Evolutionary conservation across 2,797 vertebrate genomes (phyloP).

Genomic region (Lepus oiostolus): DNA sequence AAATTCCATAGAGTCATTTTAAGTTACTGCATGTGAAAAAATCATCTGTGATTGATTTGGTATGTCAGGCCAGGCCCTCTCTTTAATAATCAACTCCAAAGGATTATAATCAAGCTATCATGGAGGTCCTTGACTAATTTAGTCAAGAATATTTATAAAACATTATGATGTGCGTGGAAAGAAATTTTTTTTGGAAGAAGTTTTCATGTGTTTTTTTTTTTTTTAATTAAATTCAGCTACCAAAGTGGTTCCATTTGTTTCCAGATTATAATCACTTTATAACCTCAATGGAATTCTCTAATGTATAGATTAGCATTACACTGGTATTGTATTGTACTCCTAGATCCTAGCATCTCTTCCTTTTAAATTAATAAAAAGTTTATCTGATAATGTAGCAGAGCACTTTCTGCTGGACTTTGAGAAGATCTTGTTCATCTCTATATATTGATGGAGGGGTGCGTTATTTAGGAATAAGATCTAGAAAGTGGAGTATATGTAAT

Average conservation of each 20-base stretch:
- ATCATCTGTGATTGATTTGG: not conserved
- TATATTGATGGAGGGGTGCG: not conserved
- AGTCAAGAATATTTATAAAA: constrained; percentile 22
- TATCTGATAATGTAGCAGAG: not conserved
- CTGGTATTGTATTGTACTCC: not conserved
- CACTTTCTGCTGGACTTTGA: not conserved
- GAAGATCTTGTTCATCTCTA: not conserved
- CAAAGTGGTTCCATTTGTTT: not conserved
- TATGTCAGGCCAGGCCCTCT: not conserved
- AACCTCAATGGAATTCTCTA: not conserved
- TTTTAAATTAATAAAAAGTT: constrained; percentile 6
- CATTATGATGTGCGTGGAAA: not conserved
- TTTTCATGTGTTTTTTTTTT: not conserved
- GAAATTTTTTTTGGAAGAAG: not conserved
- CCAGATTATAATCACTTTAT: not conserved
- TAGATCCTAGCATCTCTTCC: not conserved
- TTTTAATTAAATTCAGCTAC: not conserved
- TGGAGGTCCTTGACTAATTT: not conserved
- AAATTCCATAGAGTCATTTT: constrained; percentile 10
- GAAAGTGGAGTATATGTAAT: not conserved
- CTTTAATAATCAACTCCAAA: not conserved
- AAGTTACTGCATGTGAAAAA: not conserved
- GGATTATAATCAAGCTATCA: not conserved
- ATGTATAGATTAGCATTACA: not conserved
- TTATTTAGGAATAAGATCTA: not conserved